Conservation (phyloP, 2,888 invertebrate species). For the Temnothorax rugatulus region DNA sequence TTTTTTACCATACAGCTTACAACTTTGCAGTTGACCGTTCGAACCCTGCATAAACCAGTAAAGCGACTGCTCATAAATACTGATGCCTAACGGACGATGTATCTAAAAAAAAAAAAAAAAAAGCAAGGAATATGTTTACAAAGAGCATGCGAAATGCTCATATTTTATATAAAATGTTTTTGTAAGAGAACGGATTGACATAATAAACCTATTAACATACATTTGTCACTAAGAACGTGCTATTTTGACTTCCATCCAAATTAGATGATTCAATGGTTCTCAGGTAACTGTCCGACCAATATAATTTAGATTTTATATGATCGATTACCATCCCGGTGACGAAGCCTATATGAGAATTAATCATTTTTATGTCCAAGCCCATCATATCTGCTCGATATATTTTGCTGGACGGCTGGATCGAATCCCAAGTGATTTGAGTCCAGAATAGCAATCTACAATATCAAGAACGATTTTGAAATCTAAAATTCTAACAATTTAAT, state of each 20-base stretch:
- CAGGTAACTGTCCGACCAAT: slow-evolving; percentile 91
- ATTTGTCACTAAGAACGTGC: slow-evolving; percentile 82
- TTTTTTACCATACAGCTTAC: slow-evolving; percentile 87
- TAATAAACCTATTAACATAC: slow-evolving; percentile 48
- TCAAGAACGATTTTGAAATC: not conserved
- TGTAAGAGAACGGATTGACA: not conserved
- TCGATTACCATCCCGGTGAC: slow-evolving; percentile 89
- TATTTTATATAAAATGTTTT: not conserved
- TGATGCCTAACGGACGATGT: slow-evolving; percentile 89
- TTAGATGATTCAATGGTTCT: slow-evolving; percentile 86
- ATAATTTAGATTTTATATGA: slow-evolving; percentile 89
- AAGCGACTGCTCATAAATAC: slow-evolving; percentile 92
- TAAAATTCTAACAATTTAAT: not conserved
- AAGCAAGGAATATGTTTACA: not conserved
- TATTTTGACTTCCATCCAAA: slow-evolving; percentile 87
- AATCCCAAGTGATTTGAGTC: slow-evolving; percentile 79
- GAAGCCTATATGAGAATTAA: slow-evolving; percentile 86
- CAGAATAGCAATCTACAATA: slow-evolving; percentile 84
- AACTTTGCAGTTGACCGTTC: slow-evolving; percentile 88
- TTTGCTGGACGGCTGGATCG: slow-evolving; percentile 71
- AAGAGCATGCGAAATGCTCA: not conserved
- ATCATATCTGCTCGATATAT: slow-evolving; percentile 86
- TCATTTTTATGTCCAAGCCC: slow-evolving; percentile 85
- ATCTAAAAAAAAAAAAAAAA: slow-evolving; percentile 69
- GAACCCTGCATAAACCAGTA: slow-evolving; percentile 90